Base-by-base conservation (phyloP, 2,113 vertebrate species). In the Bubalus kerabau region DNA sequence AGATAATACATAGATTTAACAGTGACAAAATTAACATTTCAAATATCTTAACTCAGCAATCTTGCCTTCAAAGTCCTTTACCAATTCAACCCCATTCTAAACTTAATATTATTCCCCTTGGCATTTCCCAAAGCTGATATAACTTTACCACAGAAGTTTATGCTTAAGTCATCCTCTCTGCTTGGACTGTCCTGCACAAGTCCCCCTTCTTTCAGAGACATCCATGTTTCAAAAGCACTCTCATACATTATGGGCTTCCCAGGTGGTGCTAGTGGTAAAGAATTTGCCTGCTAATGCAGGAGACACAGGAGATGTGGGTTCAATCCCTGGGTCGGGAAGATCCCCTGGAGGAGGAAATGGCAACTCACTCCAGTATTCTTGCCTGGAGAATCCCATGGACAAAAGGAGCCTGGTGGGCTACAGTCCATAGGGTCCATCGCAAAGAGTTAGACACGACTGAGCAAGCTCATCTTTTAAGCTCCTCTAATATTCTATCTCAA, bases 101-200 rank as follows among this genome's bases (percentile, higher is more conserved):
- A 95, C 7, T 57, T 92, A 85, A 30, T 87, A 60, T n/a, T 80
- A 40, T 28, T 81, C 28, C 13, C 46, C 71, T 92, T 84, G 57
- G 8, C 12, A 81, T 50, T 96, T 97, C 40, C 30, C n/a, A 93
- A 91, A 80, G 50, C 50, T 36, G 28, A 62, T 1, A 10, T 86
- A 81, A 40, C 0, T 85, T 97, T 86, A 87, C 3, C 30, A 74
- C 30, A 89, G 13, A 82, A 56, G 83, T 93, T 36, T 59, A 85
- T 76, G 36, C 62, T 95, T 57, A 87, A 43, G 28, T 78, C 78
- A 85, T 80, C 78, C 36, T 95, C 2, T 96, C 56, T 92, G 7
- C 15, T 92, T 86, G 36, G 60, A 71, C 60, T 94, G 2, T 84
- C 36, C 16, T 64, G 26, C 23, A 76, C 12, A 86, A 67, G 15